These are phyloP conservation scores for Apamea monoglypha DNA, from an alignment of 2,888 invertebrate genomes.

Conservation along the genomic window DNA sequence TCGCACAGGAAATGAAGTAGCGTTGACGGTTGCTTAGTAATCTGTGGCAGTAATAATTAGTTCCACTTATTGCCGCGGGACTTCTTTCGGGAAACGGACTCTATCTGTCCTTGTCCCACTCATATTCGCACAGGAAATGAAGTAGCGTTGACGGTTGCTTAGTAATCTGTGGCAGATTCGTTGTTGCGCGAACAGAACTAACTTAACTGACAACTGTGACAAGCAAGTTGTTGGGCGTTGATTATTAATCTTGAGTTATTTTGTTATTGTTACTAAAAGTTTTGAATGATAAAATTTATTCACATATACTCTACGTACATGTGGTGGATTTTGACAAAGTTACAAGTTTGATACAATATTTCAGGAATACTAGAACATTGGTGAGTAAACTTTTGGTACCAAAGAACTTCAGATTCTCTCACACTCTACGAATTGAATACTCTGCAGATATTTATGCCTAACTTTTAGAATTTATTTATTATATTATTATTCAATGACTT, in stretches of 20 bases:
- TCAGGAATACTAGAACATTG: slow-evolving; percentile 1
- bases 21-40: no score
- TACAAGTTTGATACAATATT: background rate
- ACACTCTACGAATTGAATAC: slow-evolving; percentile 4
- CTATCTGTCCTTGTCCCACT: no score
- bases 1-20: no score
- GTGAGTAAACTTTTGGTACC: slow-evolving; percentile 10
- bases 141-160: no score
- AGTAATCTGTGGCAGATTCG: no score
- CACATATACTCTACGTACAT: background rate
- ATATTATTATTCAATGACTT: background rate
- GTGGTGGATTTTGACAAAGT: slow-evolving; percentile 1
- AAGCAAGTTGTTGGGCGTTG: slow-evolving; percentile 40
- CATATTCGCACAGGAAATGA: no score
- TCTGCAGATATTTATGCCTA: background rate
- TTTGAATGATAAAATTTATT: slow-evolving; percentile 23
- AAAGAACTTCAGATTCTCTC: background rate
- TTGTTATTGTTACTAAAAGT: slow-evolving; percentile 31
- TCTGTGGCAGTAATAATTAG: no score
- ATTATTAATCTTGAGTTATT: slow-evolving; percentile 11
- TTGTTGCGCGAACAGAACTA: no score
- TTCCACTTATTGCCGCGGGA: no score
- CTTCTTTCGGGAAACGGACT: no score
- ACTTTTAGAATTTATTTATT: background rate
- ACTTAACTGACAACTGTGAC: background rate